Evolutionary conservation across 2,113 vertebrate species (phyloP), one percentile per base, ranked within the genome.

Genomic region (Erythrolamprus reginae): DNA sequence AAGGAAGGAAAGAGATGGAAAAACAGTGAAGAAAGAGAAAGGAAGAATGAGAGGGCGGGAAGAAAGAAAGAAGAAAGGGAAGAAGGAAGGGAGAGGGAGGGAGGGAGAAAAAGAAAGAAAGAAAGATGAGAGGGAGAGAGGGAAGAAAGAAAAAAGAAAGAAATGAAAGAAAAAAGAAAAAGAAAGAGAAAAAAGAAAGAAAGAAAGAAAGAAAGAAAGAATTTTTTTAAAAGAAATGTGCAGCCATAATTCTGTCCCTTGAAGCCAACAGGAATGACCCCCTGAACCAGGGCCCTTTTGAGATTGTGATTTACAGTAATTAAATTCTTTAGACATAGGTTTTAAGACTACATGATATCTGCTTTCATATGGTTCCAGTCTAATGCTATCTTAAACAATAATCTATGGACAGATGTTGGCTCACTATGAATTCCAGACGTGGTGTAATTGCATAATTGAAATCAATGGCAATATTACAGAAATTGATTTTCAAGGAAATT

Each of bases 381-480:
- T 19, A 91, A 15, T 1, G 2, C 21, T 50, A 0, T 91, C 21
- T 90, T 89, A 47, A 89, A 65, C 8, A 47, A 17, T 58, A 47
- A 2, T 19, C 52, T 92, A 90, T 84, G 92, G 82, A 56, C 48
- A 82, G 87, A 86, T 87, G 93, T 5, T 52, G 42, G 0, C 55
- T 89, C 7, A 26, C 52, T 47, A 53, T 90, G 89, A 95, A 93
- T 55, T 88, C 84, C 23, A 86, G 61, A 84, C 0, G 19, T 0
- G 0, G 28, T 87, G 65, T 53, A 90, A 58, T 50, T 47, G 38
- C n/a, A 84, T 61, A 82, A 85, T 12, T 89, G 8, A 90, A 50
- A 61, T 61, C 82, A 90, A 50, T 85, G 55, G 47, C 45, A 65
- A 90, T 51, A 50, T 84, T 85, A 83, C 89, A 90, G 52, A 51